Percentiles rank a stretch among this genome's conserved stretches.
Evolutionary conservation across 2,113 vertebrate species (phyloP).

Genomic region (Carollia perspicillata): DNA sequence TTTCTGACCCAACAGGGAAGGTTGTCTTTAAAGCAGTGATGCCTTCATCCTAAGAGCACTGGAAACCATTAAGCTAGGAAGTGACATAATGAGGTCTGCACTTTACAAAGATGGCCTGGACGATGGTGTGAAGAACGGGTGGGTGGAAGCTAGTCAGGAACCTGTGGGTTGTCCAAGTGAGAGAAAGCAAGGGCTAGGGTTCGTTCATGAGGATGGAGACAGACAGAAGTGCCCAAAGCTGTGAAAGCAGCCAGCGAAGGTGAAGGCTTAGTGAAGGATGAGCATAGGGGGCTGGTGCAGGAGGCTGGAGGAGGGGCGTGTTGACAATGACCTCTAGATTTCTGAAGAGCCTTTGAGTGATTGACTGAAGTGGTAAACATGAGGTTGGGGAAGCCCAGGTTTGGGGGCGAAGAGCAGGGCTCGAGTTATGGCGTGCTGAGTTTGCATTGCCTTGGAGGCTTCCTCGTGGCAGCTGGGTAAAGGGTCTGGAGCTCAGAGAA

Average conservation of each 20-base stretch:
- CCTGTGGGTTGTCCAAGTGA: not conserved
- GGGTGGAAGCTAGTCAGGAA: not conserved
- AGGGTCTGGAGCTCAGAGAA: not conserved
- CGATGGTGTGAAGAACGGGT: not conserved
- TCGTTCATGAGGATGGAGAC: not conserved
- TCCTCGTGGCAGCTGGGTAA: not conserved
- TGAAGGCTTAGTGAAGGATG: not conserved
- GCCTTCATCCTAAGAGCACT: not conserved
- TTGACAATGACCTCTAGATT: not conserved
- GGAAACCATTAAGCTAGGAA: not conserved
- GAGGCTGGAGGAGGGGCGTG: not conserved
- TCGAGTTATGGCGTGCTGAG: not conserved
- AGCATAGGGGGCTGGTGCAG: accelerated
- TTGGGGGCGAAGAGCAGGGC: not conserved
- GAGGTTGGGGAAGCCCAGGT: not conserved
- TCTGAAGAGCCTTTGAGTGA: not conserved
- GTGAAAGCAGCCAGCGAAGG: not conserved
- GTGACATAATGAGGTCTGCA: not conserved
- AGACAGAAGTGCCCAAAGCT: not conserved
- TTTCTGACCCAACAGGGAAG: not conserved
- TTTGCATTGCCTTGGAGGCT: not conserved
- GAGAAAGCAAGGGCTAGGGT: not conserved
- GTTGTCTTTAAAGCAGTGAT: not conserved
- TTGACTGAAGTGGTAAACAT: not conserved
- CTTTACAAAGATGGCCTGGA: not conserved